Percentiles rank a stretch among this genome's conserved stretches.
These are phyloP conservation scores for Brachirus orientalis DNA, from an alignment of 2,113 vertebrate species.

Conservation along the genomic window DNA sequence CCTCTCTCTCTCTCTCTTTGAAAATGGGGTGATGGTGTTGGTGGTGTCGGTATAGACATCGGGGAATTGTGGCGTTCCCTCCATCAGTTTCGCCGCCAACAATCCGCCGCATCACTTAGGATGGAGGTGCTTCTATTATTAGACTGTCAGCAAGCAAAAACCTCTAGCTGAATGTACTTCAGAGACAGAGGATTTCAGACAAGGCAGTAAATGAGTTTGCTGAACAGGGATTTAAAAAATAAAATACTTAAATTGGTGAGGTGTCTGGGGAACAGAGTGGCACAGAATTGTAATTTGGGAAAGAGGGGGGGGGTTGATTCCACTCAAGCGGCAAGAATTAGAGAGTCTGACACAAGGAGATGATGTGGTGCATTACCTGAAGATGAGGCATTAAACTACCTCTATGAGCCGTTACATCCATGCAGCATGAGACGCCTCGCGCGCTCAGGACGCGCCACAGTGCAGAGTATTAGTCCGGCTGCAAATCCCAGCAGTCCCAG, in stretches of 20 bases:
- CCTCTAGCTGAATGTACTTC: constrained; percentile 45
- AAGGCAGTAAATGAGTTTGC: constrained; percentile 30
- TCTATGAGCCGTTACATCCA: too few relatives aligned
- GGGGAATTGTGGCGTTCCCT: constrained; percentile 42
- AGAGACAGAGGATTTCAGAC: constrained; percentile 28
- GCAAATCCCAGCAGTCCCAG: too few relatives aligned
- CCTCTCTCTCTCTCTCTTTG: constrained; percentile 49
- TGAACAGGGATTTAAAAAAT: constrained; percentile 49
- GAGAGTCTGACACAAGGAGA: constrained; percentile 31
- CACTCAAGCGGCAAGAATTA: constrained; percentile 24
- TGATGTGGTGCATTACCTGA: constrained; percentile 38
- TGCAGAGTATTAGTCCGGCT: too few relatives aligned
- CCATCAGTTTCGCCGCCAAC: constrained; percentile 40
- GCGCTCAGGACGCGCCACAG: too few relatives aligned
- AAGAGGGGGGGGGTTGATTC: not conserved
- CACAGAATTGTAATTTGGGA: not conserved
- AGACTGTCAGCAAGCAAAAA: constrained; percentile 53
- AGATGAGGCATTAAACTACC: not conserved
- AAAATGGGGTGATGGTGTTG: constrained; percentile 2
- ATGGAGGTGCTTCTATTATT: constrained; percentile 61
- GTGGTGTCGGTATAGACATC: constrained; percentile 9
- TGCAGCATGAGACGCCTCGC: too few relatives aligned
- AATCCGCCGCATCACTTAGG: constrained; percentile 43
- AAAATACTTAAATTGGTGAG: constrained; percentile 58
- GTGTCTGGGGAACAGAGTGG: constrained; percentile 46